Evolutionary conservation across 2,113 vertebrate species (phyloP).

Genomic region (Cebus imitator): DNA sequence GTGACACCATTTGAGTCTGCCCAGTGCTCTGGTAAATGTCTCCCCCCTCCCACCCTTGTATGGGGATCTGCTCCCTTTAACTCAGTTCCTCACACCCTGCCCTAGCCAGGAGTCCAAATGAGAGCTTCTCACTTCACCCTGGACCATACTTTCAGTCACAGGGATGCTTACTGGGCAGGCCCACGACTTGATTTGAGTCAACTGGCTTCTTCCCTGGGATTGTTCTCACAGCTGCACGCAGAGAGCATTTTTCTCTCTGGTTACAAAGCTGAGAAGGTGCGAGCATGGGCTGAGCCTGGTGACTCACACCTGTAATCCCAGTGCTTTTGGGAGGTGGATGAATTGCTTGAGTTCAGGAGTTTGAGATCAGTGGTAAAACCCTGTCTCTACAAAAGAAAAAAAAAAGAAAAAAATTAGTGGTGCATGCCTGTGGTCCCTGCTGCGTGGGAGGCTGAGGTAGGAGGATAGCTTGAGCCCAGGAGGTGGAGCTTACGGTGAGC

Average conservation of each 20-base stretch:
- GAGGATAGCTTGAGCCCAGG: no score
- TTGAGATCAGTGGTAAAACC: no score
- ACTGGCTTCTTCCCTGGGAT: neutral
- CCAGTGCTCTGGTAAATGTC: neutral
- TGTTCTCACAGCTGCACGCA: neutral
- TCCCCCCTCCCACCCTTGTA: neutral
- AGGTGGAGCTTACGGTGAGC: no score
- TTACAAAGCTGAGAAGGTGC: neutral
- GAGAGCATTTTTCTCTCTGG: neutral
- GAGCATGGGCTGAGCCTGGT: neutral
- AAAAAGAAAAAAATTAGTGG: no score
- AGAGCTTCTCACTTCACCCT: fast-evolving
- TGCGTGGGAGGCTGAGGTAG: no score
- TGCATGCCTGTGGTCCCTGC: no score
- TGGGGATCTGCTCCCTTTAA: fast-evolving
- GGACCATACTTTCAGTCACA: fast-evolving
- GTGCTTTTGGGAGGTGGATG: no score
- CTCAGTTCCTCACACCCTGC: fast-evolving
- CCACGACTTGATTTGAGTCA: neutral
- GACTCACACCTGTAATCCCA: no score
- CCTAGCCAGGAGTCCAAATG: neutral
- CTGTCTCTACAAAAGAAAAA: no score
- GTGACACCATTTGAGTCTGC: neutral
- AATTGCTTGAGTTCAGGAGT: no score
- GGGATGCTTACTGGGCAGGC: fast-evolving